Conservation (phyloP, 2,888 invertebrate genomes). For the Drosophila mettleri region DNA sequence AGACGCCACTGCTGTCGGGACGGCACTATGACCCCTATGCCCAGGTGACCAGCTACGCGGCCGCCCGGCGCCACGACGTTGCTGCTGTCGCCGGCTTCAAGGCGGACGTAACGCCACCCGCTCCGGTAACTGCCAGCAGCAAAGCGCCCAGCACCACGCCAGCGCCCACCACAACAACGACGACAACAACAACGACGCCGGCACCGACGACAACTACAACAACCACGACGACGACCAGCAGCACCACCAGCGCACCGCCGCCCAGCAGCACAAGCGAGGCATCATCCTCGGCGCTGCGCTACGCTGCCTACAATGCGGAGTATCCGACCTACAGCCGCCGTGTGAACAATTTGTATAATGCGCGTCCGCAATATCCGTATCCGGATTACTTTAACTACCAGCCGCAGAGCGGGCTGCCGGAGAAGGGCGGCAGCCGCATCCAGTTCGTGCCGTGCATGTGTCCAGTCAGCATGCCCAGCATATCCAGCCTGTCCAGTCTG, state of each 20-base stretch:
- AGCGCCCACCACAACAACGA: slow-evolving; percentile 35
- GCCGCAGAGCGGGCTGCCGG: slow-evolving; percentile 36
- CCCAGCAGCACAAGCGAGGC: slow-evolving; percentile 50
- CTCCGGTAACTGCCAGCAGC: slow-evolving; percentile 14
- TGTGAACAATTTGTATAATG: slow-evolving; percentile 71
- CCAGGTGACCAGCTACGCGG: slow-evolving; percentile 60
- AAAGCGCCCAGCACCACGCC: slow-evolving; percentile 28
- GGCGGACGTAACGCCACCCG: slow-evolving; percentile 60
- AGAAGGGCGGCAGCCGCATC: slow-evolving; percentile 57
- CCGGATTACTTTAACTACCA: slow-evolving; percentile 82
- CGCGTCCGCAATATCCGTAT: slow-evolving; percentile 82
- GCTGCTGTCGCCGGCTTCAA: slow-evolving; percentile 21
- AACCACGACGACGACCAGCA: slow-evolving; percentile 51
- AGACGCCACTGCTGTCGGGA: slow-evolving; percentile 69
- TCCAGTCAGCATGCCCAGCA: slow-evolving; percentile 76
- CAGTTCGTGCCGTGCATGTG: slow-evolving; percentile 84
- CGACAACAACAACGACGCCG: slow-evolving; percentile 49
- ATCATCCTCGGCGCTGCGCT: slow-evolving; percentile 36
- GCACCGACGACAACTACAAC: slow-evolving; percentile 49
- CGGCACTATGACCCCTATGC: slow-evolving; percentile 72
- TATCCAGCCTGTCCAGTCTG: slow-evolving; percentile 17
- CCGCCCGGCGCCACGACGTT: slow-evolving; percentile 57
- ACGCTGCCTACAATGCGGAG: slow-evolving; percentile 49
- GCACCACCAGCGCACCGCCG: slow-evolving; percentile 49
- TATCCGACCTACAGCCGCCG: slow-evolving; percentile 81